A percentile compares a stretch with the other conserved stretches of the same genome.
Evolutionary conservation across 2,797 vertebrate genomes (phyloP).

Genomic region (Falco berigora): DNA sequence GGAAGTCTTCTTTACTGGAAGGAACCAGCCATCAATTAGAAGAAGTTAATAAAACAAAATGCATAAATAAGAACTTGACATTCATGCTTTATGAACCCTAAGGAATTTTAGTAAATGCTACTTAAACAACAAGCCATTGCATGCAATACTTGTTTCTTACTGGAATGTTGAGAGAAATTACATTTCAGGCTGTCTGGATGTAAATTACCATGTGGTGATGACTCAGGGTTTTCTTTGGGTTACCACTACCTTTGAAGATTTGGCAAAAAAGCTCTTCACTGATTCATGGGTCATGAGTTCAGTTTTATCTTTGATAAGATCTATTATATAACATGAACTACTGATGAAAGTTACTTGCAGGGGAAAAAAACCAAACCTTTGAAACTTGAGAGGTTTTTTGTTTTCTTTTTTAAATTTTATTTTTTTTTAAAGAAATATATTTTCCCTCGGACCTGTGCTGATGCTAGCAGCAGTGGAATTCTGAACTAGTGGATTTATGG

Average conservation of each 20-base stretch:
- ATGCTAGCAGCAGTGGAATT: neutral
- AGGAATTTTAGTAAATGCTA: neutral
- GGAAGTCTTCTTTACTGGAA: neutral
- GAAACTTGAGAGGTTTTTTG: neutral
- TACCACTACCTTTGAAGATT: neutral
- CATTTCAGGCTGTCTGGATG: neutral
- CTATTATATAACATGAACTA: neutral
- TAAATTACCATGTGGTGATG: neutral
- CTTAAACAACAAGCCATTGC: neutral
- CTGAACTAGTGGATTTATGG: neutral
- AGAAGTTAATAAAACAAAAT: neutral
- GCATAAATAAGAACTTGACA: neutral
- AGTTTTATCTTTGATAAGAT: neutral
- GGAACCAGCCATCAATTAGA: neutral
- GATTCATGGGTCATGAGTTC: fast-evolving
- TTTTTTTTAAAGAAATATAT: neutral
- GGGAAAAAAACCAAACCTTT: neutral
- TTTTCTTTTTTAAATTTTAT: too few species aligned
- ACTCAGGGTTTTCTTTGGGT: neutral
- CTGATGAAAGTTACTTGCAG: neutral
- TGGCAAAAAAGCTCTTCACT: neutral
- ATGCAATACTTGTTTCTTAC: neutral
- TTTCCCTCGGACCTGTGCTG: neutral
- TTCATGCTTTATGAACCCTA: neutral
- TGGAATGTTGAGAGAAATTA: neutral